These are phyloP conservation scores for Enteromius afrohamiltoni DNA, from an alignment of 2,797 vertebrate species.

Conservation along the genomic window DNA sequence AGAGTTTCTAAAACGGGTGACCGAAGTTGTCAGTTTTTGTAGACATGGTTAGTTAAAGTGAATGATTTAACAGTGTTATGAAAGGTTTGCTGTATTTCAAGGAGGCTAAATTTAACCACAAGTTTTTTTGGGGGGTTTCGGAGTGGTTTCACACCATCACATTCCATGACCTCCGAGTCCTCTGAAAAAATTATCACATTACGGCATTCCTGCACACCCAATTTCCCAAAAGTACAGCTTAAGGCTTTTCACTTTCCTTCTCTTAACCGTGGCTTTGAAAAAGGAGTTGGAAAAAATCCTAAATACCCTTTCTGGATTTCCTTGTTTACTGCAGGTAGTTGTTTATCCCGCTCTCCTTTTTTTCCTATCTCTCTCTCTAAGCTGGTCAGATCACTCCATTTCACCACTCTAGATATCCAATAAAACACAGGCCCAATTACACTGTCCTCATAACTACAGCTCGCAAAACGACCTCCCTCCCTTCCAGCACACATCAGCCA, in stretches of 20 bases:
- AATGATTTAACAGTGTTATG: conserved; percentile 66
- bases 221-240: conserved; percentile 78
- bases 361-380: conserved; percentile 24
- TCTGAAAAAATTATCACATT: conserved; percentile 82
- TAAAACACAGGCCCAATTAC: conserved; percentile 62
- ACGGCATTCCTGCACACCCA: conserved; percentile 80
- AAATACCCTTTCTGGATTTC: conserved; percentile 60
- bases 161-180: conserved; percentile 76
- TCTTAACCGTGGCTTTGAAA: conserved; percentile 67
- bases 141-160: conserved; percentile 77
- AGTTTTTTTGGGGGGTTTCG: conserved; percentile 71
- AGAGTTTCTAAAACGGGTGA: conserved; percentile 39
- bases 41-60: conserved; percentile 73
- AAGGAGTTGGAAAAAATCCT: conserved; percentile 58
- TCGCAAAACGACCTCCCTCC: conserved; percentile 57
- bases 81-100: conserved; percentile 61
- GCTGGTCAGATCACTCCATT: conserved; percentile 62
- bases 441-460: conserved; percentile 65
- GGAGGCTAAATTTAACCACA: conserved; percentile 70
- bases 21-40: conserved; percentile 74
- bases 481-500: conserved; percentile 56
- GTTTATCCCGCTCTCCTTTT: conserved; percentile 50
- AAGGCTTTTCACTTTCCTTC: conserved; percentile 71
- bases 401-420: conserved; percentile 66
- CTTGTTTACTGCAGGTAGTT: conserved; percentile 74